phyloP scores from a whole-genome alignment of 2,888 invertebrate genomes.

The Galeopsomyia nigrocyanea region DNA sequence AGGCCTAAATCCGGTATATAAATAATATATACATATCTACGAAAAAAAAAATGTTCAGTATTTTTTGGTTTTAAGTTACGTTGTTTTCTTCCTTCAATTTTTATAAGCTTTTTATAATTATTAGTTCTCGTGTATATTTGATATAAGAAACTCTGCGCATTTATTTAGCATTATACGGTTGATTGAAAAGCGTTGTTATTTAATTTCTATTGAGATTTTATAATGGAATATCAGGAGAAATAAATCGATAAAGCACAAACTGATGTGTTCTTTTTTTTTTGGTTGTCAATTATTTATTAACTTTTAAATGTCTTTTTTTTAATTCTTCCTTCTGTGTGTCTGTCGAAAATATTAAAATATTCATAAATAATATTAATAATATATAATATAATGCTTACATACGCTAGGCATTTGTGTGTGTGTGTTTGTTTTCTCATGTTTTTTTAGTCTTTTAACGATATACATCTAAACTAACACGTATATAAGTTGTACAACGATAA shows the following conservation, averaged over 20 bases:
- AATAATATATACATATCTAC: too few species aligned
- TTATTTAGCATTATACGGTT: not conserved
- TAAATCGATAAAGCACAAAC: too few species aligned
- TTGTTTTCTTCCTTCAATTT: too few species aligned
- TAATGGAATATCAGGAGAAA: too few species aligned
- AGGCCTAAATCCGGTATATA: too few species aligned
- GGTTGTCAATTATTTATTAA: conserved; percentile 49
- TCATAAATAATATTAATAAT: conserved; percentile 66
- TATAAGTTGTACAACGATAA: conserved; percentile 56
- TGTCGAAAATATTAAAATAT: conserved; percentile 64
- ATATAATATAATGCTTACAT: conserved; percentile 59
- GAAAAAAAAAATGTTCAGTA: too few species aligned
- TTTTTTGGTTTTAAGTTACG: too few species aligned
- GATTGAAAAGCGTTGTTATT: not conserved
- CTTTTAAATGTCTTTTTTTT: conserved; percentile 55
- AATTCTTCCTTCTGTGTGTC: conserved; percentile 44
- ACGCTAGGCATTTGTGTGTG: conserved; percentile 61
- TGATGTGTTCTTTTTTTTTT: conserved; percentile 3
- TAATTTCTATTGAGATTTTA: too few species aligned
- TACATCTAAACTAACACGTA: conserved; percentile 63
- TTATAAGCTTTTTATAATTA: too few species aligned
- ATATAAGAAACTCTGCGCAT: not conserved
- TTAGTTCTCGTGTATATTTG: too few species aligned
- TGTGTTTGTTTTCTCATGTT: too few species aligned
- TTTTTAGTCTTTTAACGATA: conserved; percentile 60